Conservation (phyloP, 2,888 invertebrate species). For the Tachina lurida region DNA sequence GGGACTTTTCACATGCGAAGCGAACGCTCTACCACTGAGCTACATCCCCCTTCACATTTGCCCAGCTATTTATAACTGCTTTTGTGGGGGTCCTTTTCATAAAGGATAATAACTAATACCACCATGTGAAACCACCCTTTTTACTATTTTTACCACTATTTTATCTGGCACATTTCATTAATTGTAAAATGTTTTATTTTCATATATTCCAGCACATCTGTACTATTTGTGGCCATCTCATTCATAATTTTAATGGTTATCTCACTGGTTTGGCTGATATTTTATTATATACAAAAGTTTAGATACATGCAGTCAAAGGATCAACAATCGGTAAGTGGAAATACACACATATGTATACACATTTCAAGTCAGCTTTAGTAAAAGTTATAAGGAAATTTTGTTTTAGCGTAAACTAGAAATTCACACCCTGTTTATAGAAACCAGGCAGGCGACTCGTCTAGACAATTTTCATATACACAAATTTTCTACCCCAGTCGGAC, state of each 20-base stretch:
- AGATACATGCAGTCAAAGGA: slow-evolving; percentile 97
- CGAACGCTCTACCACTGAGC: slow-evolving; percentile 79
- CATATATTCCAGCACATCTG: slow-evolving; percentile 89
- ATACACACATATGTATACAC: neutral
- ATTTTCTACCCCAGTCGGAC: no score
- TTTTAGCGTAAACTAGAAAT: neutral
- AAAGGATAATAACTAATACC: slow-evolving; percentile 7
- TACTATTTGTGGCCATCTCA: slow-evolving; percentile 96
- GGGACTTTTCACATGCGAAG: slow-evolving; percentile 79
- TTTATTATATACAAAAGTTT: slow-evolving; percentile 97
- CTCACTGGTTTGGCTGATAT: slow-evolving; percentile 96
- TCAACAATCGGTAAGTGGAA: slow-evolving; percentile 90
- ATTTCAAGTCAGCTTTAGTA: no score
- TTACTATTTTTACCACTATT: neutral
- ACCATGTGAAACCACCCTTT: neutral
- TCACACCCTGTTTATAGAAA: neutral
- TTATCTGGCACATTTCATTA: neutral
- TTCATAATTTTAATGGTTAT: slow-evolving; percentile 98
- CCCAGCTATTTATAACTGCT: neutral
- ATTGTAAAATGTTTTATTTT: slow-evolving; percentile 23
- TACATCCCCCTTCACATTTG: slow-evolving; percentile 74
- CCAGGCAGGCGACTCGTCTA: no score
- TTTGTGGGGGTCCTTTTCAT: slow-evolving; percentile 23
- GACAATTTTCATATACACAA: no score
- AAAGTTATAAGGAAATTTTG: no score